Evolutionary conservation across 53 echinoderm and acorn worm species (phyloP).

Genomic region (Paracentrotus lividus): DNA sequence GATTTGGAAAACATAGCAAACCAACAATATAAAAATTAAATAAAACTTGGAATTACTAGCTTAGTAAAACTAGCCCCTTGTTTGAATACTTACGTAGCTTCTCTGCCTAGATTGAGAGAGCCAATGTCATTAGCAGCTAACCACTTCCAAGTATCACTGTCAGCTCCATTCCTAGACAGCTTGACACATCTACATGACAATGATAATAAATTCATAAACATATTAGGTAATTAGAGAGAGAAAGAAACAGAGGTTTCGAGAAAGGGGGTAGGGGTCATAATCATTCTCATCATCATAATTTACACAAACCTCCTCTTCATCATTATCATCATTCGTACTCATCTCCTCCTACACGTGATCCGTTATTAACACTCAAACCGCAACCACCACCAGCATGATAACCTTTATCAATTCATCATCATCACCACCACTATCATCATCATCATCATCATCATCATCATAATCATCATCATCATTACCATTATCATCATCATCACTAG

Average conservation of each 20-base stretch:
- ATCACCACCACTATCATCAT: constrained; percentile 15
- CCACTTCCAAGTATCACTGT: constrained; percentile 91
- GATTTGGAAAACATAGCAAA: too few species aligned
- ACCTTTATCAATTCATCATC: background rate
- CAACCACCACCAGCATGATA: too few species aligned
- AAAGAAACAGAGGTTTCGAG: background rate
- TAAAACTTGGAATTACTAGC: too few species aligned
- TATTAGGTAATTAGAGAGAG: background rate
- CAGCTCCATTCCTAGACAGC: constrained; percentile 76
- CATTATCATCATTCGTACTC: background rate
- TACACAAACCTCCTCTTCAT: background rate
- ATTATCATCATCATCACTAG: constrained; percentile 46
- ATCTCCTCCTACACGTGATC: background rate
- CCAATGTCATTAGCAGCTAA: constrained; percentile 89
- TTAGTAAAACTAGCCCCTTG: background rate
- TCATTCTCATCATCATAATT: background rate
- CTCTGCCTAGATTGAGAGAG: constrained; percentile 79
- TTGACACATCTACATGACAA: constrained; percentile 82
- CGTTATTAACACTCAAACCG: too few species aligned
- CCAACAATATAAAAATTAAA: too few species aligned
- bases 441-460: constrained; percentile 31
- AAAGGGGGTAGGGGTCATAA: background rate
- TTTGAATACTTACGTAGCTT: constrained; percentile 79
- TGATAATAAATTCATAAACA: background rate
- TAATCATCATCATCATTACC: constrained; percentile 53